Conservation (phyloP, 2,888 invertebrate species). For the Balanococcus diminutus region DNA sequence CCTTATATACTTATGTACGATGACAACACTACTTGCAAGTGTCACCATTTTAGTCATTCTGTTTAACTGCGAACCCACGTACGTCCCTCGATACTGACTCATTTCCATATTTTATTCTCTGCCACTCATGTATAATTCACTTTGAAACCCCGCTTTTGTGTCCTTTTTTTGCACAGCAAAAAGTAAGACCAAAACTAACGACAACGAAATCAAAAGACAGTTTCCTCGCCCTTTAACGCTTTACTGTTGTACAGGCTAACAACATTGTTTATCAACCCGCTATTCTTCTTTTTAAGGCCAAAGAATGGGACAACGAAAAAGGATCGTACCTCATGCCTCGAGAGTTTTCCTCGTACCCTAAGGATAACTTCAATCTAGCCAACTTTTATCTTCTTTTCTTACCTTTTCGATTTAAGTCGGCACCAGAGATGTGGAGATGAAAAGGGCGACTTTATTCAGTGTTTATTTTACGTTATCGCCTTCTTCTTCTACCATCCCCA, state of each 20-base stretch:
- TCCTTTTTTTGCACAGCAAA: conserved; percentile 38
- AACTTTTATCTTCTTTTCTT: conserved; percentile 43
- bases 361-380: conserved; percentile 43
- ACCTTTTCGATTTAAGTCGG: conserved; percentile 31
- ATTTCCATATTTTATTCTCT: conserved; percentile 51
- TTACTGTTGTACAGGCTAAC: conserved; percentile 24
- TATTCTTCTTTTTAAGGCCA: conserved; percentile 36
- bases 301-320: conserved; percentile 28
- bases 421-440: conserved; percentile 26
- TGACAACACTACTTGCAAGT: conserved; percentile 2
- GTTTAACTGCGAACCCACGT: conserved; percentile 42
- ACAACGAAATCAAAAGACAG: conserved; percentile 22
- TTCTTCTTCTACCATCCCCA: not conserved
- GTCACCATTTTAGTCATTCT: conserved; percentile 29
- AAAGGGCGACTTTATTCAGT: conserved; percentile 37
- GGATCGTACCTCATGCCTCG: conserved; percentile 43
- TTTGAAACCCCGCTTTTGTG: conserved; percentile 27
- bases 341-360: conserved; percentile 27
- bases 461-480: conserved; percentile 48
- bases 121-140: conserved; percentile 53
- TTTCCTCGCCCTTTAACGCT: not conserved
- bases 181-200: conserved; percentile 40
- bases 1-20: not conserved
- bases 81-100: conserved; percentile 20
- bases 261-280: conserved; percentile 37